These are phyloP conservation scores for Zosterops lateralis DNA, from an alignment of 2,113 vertebrate genomes.

Conservation along the genomic window DNA sequence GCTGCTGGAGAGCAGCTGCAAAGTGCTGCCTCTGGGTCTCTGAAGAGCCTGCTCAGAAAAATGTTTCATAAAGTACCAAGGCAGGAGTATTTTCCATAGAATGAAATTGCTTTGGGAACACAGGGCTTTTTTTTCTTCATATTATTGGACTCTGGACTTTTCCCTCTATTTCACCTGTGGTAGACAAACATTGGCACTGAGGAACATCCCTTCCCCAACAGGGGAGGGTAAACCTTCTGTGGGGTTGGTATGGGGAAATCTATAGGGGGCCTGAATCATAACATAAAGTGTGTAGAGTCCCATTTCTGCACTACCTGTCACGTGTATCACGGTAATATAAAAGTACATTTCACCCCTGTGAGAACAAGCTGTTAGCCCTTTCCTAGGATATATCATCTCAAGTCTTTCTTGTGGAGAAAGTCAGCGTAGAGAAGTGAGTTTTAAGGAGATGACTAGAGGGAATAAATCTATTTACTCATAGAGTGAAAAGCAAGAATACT, in stretches of 20 bases:
- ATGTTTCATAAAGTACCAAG: background rate
- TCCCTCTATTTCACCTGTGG: background rate
- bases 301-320: background rate
- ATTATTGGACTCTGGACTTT: background rate
- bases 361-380: background rate
- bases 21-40: background rate
- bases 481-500: background rate
- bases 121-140: background rate
- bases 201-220: background rate
- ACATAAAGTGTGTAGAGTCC: background rate
- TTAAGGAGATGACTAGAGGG: background rate
- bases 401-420: background rate
- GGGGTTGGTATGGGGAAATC: background rate
- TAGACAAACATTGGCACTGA: background rate
- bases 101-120: background rate
- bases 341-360: background rate
- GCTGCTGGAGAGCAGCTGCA: background rate
- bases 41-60: background rate
- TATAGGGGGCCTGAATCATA: background rate
- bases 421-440: background rate
- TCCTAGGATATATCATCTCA: background rate
- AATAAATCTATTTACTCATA: background rate
- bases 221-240: background rate
- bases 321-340: background rate
- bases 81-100: background rate